Base-by-base conservation (phyloP, 1,140 invertebrate species). In the Drosophila novamexicana region DNA sequence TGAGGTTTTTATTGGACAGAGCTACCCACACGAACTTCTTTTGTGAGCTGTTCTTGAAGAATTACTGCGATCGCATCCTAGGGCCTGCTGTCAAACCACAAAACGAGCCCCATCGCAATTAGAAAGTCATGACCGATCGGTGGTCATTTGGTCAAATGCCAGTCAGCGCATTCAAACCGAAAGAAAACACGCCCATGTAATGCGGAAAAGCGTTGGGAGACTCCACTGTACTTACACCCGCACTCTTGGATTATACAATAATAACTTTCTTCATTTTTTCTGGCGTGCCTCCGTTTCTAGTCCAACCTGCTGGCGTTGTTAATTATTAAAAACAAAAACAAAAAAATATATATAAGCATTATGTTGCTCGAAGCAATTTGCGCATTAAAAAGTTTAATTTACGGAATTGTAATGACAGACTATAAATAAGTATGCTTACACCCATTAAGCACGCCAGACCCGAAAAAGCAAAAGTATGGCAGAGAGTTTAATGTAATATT, bases 351-450 rank as follows among this genome's bases (percentile, higher is more conserved):
- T 29, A 29, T 29, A 29, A 29, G 22, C 22, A 66, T 85, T 82
- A 86, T 81, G 52, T 12, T 37, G 74, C 79, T 64, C 50, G 40
- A 73, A 89, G 78, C 73, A 89, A 89, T 88, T 88, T 83, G 86
- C 84, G 84, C 83, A 88, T 89, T 88, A 88, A 88, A 86, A 89
- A 89, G 80, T 71, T 89, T 83, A 88, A 83, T 88, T 89, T 88
- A 83, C 79, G 80, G 80, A 83, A 88, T 83, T 79, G 69, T 86
- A 86, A 86, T 83, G 83, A 89, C 83, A 89, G 79, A 52, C 84
- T 78, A 79, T 88, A 89, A 86, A 88, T 86, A 82, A 82, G 78
- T 81, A 79, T 69, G 63, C 83, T 83, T 88, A 80, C 84, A 83
- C 76, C 83, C 84, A 86, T 86, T 86, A 86, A 44, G 39, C 62